Percentiles rank a stretch among this genome's conserved stretches.
These are phyloP conservation scores for Eclectus roratus DNA, from an alignment of 2,113 vertebrate species.

Conservation along the genomic window DNA sequence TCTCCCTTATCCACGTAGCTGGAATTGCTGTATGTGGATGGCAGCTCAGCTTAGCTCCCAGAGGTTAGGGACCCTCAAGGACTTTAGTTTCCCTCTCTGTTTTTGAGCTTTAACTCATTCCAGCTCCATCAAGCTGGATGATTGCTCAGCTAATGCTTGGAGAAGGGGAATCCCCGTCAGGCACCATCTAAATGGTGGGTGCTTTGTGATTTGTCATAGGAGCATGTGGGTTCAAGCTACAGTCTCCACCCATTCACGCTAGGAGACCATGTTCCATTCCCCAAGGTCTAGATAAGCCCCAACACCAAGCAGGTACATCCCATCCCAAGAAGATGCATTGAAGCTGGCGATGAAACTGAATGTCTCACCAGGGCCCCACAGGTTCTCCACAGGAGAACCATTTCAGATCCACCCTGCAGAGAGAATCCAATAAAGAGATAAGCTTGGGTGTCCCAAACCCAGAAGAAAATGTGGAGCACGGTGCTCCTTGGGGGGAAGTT, in stretches of 20 bases:
- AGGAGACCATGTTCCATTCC: background rate
- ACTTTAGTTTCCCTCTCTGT: background rate
- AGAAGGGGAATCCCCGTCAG: background rate
- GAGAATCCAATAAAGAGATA: background rate
- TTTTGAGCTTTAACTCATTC: background rate
- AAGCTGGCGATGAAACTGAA: background rate
- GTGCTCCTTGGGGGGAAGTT: background rate
- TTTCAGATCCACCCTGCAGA: background rate
- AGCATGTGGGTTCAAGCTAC: background rate
- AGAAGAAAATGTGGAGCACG: background rate
- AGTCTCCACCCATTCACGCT: fast-evolving
- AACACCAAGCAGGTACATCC: fast-evolving
- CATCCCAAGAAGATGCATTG: background rate
- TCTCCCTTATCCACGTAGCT: background rate
- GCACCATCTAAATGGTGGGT: background rate
- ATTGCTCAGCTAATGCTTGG: background rate
- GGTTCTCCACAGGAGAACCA: background rate
- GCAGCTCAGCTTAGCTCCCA: background rate
- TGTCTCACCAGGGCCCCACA: background rate
- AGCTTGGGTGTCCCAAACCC: background rate
- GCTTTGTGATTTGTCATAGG: background rate
- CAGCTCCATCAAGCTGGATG: background rate
- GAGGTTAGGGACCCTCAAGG: background rate
- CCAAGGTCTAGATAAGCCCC: background rate
- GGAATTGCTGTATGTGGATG: background rate